phyloP scores from a whole-genome alignment of 1,140 invertebrate species.

The Varroa destructor region DNA sequence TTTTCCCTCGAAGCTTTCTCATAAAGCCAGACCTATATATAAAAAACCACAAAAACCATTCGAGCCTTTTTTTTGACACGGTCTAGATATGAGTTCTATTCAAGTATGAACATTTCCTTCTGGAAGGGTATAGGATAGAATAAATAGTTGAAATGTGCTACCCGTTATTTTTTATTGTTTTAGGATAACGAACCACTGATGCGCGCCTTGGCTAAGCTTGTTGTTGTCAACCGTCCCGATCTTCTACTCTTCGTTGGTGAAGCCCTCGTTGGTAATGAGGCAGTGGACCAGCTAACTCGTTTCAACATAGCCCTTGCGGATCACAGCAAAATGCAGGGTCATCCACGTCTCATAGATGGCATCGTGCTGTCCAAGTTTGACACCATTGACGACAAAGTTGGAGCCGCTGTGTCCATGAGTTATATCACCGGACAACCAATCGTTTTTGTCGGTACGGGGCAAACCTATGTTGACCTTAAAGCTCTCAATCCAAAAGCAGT shows the following conservation, averaged over 20 bases:
- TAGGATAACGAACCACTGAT: slow-evolving; percentile 93
- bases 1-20: no score
- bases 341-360: slow-evolving; percentile 44
- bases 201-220: slow-evolving; percentile 80
- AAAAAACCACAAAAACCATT: no score
- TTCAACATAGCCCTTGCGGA: slow-evolving; percentile 84
- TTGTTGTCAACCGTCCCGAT: slow-evolving; percentile 84
- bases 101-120: no score
- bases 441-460: slow-evolving; percentile 97
- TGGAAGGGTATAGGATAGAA: no score
- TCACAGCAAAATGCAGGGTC: slow-evolving; percentile 37
- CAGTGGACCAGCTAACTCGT: slow-evolving; percentile 95
- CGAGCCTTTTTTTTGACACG: no score
- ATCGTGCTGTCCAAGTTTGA: slow-evolving; percentile 66
- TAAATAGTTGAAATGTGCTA: no score
- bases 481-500: slow-evolving; percentile 92
- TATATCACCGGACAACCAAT: slow-evolving; percentile 99
- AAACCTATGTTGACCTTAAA: slow-evolving; percentile 95
- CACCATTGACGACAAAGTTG: slow-evolving; percentile 98
- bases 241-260: slow-evolving; percentile 97
- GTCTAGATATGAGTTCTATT: no score
- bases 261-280: slow-evolving; percentile 98
- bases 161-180: no score
- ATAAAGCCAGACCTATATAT: no score
- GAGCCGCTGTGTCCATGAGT: slow-evolving; percentile 98